Base-by-base conservation (phyloP, 2,888 invertebrate species). In the Nasonia oneida region DNA sequence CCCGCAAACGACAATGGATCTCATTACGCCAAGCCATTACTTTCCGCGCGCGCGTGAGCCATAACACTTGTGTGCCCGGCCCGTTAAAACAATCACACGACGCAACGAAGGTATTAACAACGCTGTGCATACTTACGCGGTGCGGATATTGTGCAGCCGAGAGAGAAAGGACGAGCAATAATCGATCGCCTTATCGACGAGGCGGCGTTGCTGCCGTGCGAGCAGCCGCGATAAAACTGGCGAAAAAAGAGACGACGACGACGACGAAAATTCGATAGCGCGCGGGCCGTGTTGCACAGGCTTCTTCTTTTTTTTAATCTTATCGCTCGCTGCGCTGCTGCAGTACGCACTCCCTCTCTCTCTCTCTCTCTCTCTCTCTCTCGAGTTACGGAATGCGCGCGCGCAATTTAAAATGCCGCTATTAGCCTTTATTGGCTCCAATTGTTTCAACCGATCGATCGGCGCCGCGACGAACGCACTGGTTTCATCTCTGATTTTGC, bases 391-490 rank as follows among this genome's bases (percentile, higher is more conserved):
- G 57, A 61, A 61, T 61, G 57, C 57, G n/a, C 57, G 64, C 29
- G 33, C 33, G 29, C 10, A 67, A 67, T 67, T 29, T 67, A 29
- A 67, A 67, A 67, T 67, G 14, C 33, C 29, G 29, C 12, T 33
- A 67, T 67, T 67, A 67, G 67, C 23, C 33, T 29, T 67, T 29
- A 67, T 67, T 67, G 67, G 23, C 14, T 67, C 10, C 67, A 67
- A 67, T 67, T 67, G 67, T 67, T 12, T 67, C 33, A 29, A 67
- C 67, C 23, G 67, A 67, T 67, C 67, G 67, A 67, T 67, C 67
- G 33, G 29, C 15, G 57, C n/a, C n/a, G 6, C 57, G 42, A 42
- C 53, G 57, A 33, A 23, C 64, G 29, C 67, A 29, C 14, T 29
- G 33, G 23, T 33, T 67, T 67, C 64, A 4, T 29, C 33, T 10